A percentile compares a stretch with the other conserved stretches of the same genome.
Conservation (phyloP, 2,113 vertebrate species). For the Herpetotheres cachinnans region DNA sequence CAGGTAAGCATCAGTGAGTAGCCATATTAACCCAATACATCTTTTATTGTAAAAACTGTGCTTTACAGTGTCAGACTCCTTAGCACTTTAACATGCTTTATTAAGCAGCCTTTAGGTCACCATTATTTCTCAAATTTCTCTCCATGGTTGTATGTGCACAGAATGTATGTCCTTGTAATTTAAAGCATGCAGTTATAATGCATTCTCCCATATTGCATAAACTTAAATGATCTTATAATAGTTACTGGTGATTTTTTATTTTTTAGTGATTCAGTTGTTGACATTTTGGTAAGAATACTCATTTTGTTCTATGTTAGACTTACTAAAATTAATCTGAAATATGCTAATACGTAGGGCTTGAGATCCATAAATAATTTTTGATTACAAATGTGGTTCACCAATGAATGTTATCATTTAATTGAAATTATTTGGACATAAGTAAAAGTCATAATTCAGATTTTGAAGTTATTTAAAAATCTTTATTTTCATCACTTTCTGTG, state of each 20-base stretch:
- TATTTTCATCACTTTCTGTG: constrained; percentile 39
- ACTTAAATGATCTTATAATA: constrained; percentile 82
- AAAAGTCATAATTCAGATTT: constrained; percentile 73
- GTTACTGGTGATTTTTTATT: constrained; percentile 70
- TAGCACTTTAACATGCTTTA: constrained; percentile 97
- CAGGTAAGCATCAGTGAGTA: constrained; percentile 99
- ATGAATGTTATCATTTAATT: constrained; percentile 28
- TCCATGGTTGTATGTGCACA: constrained; percentile 83
- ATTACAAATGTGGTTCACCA: constrained; percentile 24
- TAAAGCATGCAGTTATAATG: constrained; percentile 73
- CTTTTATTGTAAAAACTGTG: constrained; percentile 99
- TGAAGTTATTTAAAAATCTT: constrained; percentile 75
- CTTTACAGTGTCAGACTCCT: constrained; percentile 90
- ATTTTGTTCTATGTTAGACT: neutral
- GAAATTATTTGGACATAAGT: constrained; percentile 55
- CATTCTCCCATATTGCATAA: constrained; percentile 84
- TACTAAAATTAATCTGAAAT: constrained; percentile 40
- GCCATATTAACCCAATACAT: constrained; percentile 98
- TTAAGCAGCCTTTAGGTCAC: constrained; percentile 96
- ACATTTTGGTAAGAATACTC: neutral
- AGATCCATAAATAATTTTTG: constrained; percentile 63
- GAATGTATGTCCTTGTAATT: constrained; percentile 84
- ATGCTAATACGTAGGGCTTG: neutral
- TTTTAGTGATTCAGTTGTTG: constrained; percentile 10
- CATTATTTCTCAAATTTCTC: constrained; percentile 93